These are phyloP conservation scores for Sarcophaga rosellei DNA, from an alignment of 2,888 invertebrate species.

Conservation along the genomic window DNA sequence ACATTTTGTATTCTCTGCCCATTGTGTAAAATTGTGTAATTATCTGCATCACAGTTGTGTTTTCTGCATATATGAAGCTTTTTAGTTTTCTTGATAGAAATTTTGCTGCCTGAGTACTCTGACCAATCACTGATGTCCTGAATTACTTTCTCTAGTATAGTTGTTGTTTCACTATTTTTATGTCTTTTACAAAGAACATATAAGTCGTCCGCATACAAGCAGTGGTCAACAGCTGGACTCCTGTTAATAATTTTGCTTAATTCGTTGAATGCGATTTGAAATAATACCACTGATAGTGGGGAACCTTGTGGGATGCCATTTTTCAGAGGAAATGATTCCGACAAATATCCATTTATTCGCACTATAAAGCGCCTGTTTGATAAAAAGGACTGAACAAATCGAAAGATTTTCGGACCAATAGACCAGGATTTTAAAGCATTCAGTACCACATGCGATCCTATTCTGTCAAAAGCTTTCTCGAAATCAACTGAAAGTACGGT, in stretches of 20 bases:
- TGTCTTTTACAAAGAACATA: slow-evolving; percentile 11
- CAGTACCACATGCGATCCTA: not conserved
- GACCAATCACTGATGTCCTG: not conserved
- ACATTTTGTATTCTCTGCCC: not conserved
- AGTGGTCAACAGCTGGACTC: not conserved
- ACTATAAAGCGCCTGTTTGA: not conserved
- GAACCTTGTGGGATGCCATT: slow-evolving; percentile 61
- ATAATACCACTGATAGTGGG: not conserved
- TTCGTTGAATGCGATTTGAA: not conserved
- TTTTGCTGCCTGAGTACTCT: not conserved
- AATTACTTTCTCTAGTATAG: not conserved
- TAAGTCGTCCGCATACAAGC: not conserved
- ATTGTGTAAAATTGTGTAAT: too few species aligned
- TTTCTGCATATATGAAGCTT: not conserved
- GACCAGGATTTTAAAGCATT: not conserved
- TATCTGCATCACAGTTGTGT: not conserved
- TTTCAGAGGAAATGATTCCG: not conserved
- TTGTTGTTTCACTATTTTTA: not conserved
- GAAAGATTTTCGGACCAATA: not conserved
- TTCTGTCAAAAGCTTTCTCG: too few species aligned
- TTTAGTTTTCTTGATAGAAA: not conserved
- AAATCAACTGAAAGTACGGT: not conserved
- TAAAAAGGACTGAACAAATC: not conserved
- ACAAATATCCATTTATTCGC: not conserved
- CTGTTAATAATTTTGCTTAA: not conserved